Evolutionary conservation across 2,113 vertebrate genomes (phyloP).

Genomic region (Vireo altiloquus): DNA sequence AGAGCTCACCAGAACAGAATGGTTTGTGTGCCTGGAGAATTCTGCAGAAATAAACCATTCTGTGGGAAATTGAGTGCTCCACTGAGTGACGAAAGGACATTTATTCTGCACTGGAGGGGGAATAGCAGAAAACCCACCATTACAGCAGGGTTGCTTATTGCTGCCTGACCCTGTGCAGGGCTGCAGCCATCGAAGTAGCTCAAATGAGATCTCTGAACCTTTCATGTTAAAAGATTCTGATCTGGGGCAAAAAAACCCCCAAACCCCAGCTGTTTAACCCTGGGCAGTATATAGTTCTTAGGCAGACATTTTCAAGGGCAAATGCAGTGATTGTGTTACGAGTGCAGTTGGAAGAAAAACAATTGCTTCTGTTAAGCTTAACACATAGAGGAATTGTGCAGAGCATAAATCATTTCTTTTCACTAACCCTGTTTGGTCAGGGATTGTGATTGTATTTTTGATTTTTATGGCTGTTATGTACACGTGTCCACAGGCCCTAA

Average conservation of each 20-base stretch:
- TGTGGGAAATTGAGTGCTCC: constrained; percentile 6
- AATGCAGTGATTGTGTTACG: neutral
- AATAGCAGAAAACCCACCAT: neutral
- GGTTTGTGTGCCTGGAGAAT: constrained; percentile 52
- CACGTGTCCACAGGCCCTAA: neutral
- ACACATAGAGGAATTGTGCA: neutral
- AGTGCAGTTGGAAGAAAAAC: constrained; percentile 1
- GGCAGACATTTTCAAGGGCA: constrained; percentile 15
- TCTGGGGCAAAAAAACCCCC: neutral
- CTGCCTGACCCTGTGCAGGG: neutral
- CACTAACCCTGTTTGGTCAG: constrained; percentile 47
- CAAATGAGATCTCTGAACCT: neutral
- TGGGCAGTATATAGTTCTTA: neutral
- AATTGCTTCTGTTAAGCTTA: constrained; percentile 39
- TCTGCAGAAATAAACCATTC: constrained; percentile 35
- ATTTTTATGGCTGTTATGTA: neutral
- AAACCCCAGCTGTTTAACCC: neutral
- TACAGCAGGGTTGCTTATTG: neutral
- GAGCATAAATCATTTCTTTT: constrained; percentile 36
- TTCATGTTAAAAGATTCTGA: neutral
- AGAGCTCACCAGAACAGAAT: constrained; percentile 69
- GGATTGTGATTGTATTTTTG: neutral
- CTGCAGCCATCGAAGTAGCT: neutral
- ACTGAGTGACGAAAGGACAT: constrained; percentile 35
- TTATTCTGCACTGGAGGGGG: neutral